Conservation (phyloP, 37 sponge, comb jelly and placozoan species). For the Geodia barretti region DNA sequence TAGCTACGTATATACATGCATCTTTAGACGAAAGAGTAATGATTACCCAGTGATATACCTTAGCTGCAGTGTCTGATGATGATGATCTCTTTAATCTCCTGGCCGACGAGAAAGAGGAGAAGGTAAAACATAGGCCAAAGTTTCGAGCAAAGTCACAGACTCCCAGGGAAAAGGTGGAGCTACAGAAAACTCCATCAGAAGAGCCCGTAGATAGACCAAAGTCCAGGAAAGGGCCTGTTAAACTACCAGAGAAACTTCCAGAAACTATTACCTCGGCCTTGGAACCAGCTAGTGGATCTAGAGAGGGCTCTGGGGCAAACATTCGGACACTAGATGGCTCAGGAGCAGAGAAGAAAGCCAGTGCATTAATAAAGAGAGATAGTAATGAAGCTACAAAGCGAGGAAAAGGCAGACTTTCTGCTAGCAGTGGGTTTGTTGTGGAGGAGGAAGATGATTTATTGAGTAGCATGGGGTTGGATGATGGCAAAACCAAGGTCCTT, state of each 20-base stretch:
- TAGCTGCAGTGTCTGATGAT: constrained; percentile 16
- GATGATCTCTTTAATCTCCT: constrained; percentile 29
- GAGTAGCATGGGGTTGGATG: constrained; percentile 43
- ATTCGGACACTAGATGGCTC: not conserved
- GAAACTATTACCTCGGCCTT: not conserved
- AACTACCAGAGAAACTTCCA: not conserved
- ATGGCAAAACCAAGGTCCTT: not conserved
- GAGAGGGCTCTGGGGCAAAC: not conserved
- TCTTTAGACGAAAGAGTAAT: too few species aligned
- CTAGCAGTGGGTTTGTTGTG: constrained; percentile 7
- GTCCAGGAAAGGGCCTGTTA: not conserved
- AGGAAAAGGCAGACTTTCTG: not conserved
- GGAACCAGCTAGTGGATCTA: too few species aligned
- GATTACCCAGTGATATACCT: not conserved
- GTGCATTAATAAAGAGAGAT: too few species aligned
- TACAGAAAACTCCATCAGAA: not conserved
- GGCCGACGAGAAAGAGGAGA: constrained; percentile 26
- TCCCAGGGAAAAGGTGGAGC: too few species aligned
- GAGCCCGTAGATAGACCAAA: not conserved
- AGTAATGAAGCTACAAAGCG: not conserved
- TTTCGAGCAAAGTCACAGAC: not conserved
- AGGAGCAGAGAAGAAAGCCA: too few species aligned
- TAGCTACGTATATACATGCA: too few species aligned
- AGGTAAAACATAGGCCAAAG: constrained; percentile 1
- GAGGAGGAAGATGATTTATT: constrained; percentile 59